phyloP scores from a whole-genome alignment of 2,888 invertebrate genomes.

The Papilio elwesi region DNA sequence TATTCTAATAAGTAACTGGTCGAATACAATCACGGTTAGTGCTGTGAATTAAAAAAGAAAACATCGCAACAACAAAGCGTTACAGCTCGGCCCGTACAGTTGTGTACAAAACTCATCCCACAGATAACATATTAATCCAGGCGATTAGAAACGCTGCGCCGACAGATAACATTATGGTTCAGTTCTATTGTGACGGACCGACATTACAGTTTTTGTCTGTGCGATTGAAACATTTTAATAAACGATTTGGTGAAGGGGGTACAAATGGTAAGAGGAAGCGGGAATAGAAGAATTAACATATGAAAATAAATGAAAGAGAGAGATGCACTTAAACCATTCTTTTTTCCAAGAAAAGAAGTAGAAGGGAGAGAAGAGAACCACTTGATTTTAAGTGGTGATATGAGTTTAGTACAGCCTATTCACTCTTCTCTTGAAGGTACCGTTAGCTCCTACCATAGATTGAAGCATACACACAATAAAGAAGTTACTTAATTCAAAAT shows the following conservation, averaged over 20 bases:
- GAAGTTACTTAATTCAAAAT: no score
- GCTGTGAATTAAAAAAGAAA: constrained; percentile 10
- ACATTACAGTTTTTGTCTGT: constrained; percentile 28
- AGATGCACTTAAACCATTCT: no score
- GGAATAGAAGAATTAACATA: neutral
- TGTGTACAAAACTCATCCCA: constrained; percentile 21
- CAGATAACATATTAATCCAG: constrained; percentile 38
- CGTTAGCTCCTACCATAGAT: no score
- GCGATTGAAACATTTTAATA: constrained; percentile 35
- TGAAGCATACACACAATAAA: no score
- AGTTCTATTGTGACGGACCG: constrained; percentile 40
- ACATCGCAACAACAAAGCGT: neutral
- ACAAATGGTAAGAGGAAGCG: constrained; percentile 1
- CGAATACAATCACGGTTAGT: constrained; percentile 5
- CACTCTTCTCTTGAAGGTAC: no score
- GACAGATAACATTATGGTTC: constrained; percentile 45
- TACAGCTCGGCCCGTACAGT: neutral
- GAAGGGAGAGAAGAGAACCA: no score
- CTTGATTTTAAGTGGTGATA: no score
- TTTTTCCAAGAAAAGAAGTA: no score
- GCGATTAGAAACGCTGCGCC: constrained; percentile 46
- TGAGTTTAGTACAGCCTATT: no score
- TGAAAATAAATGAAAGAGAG: no score
- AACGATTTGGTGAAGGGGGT: constrained; percentile 2
- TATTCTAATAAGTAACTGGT: constrained; percentile 4